Evolutionary conservation across 2,113 vertebrate species (phyloP).

Genomic region (Nyctibius bracteatus): DNA sequence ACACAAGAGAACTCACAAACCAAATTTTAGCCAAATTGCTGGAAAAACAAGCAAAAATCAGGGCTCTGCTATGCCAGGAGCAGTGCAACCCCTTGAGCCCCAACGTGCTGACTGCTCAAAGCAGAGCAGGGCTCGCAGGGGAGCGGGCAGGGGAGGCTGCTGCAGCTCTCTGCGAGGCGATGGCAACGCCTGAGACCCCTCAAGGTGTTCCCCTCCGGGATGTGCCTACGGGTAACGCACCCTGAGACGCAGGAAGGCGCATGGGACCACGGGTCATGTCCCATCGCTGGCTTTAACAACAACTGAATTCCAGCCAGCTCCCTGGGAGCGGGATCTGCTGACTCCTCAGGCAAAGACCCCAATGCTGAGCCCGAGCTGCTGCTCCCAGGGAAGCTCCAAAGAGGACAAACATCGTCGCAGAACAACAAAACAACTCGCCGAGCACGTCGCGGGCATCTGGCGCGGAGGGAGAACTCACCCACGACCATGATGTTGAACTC

Average conservation of each 20-base stretch:
- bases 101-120: not conserved
- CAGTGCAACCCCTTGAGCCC: not conserved
- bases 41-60: not conserved
- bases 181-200: fast-evolving
- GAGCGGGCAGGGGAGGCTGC: not conserved
- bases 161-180: not conserved
- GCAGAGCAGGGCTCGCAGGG: not conserved
- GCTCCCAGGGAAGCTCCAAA: not conserved
- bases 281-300: not conserved
- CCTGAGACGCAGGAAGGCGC: fast-evolving
- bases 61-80: not conserved
- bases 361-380: fast-evolving
- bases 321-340: not conserved
- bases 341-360: not conserved
- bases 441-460: not conserved
- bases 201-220: fast-evolving
- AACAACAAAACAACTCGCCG: not conserved
- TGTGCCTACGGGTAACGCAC: fast-evolving
- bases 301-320: not conserved
- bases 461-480: slow-evolving; percentile 72
- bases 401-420: fast-evolving
- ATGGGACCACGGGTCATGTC: fast-evolving
- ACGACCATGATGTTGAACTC: slow-evolving; percentile 99
- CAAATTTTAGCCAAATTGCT: not conserved
- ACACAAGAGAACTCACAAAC: not conserved